Conservation (phyloP, 2,113 vertebrate species). For the Pontoporia blainvillei region DNA sequence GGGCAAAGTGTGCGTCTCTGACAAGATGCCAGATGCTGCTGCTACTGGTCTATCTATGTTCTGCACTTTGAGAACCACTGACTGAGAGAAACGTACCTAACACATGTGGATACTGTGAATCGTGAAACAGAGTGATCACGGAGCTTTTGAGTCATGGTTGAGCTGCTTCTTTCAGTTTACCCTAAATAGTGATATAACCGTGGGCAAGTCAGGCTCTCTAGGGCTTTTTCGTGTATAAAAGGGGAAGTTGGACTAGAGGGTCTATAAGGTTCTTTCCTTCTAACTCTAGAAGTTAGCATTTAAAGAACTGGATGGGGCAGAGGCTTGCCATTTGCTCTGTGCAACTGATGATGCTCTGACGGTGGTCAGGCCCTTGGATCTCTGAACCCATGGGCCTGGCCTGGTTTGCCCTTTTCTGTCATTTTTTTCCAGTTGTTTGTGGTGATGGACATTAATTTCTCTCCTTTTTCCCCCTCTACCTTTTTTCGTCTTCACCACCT, state of each 20-base stretch:
- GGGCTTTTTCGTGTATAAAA: neutral
- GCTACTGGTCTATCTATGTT: neutral
- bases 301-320: neutral
- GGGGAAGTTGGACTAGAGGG: neutral
- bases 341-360: neutral
- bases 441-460: conserved; percentile 67
- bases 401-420: fast-evolving
- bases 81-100: neutral
- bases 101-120: neutral
- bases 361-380: neutral
- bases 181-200: neutral
- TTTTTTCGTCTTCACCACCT: conserved; percentile 68
- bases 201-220: neutral
- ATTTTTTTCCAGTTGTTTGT: neutral
- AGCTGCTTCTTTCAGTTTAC: neutral
- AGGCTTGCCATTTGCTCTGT: neutral
- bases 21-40: neutral
- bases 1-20: neutral
- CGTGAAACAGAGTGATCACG: neutral
- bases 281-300: neutral
- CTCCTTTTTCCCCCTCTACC: conserved; percentile 73
- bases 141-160: neutral
- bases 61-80: neutral
- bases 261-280: conserved; percentile 20
- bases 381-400: neutral